A percentile compares a stretch with the other conserved stretches of the same genome.
phyloP scores from a whole-genome alignment of 2,888 invertebrate species.

The Chaetogeoica ovagalla region DNA sequence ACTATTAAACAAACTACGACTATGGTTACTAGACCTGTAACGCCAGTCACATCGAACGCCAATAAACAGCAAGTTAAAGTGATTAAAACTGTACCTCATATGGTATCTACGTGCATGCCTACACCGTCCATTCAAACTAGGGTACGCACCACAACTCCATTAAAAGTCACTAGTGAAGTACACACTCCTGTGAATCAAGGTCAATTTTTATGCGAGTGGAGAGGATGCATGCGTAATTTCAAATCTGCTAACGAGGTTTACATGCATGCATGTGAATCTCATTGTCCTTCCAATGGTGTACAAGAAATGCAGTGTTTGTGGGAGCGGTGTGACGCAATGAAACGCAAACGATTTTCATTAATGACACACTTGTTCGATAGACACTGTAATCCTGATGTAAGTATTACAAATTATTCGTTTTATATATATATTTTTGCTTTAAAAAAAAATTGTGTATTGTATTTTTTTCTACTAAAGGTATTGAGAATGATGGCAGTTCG shows the following conservation, averaged over 20 bases:
- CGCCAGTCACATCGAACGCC: slow-evolving; percentile 54
- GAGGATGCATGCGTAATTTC: slow-evolving; percentile 79
- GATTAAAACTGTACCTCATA: slow-evolving; percentile 54
- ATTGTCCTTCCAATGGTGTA: slow-evolving; percentile 69
- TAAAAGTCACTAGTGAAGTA: slow-evolving; percentile 39
- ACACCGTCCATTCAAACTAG: slow-evolving; percentile 53
- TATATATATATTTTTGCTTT: not conserved
- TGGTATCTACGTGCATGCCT: slow-evolving; percentile 54
- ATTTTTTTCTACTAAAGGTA: slow-evolving; percentile 60
- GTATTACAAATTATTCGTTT: slow-evolving; percentile 53
- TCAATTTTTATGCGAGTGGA: slow-evolving; percentile 82
- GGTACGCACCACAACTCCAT: slow-evolving; percentile 51
- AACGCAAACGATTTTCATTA: slow-evolving; percentile 87
- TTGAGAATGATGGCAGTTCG: slow-evolving; percentile 70
- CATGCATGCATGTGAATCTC: slow-evolving; percentile 81
- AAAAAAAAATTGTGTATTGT: slow-evolving; percentile 3
- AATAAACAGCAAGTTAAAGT: slow-evolving; percentile 53
- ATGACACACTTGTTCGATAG: slow-evolving; percentile 96
- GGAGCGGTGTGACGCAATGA: slow-evolving; percentile 87
- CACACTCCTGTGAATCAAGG: slow-evolving; percentile 54
- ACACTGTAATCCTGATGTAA: slow-evolving; percentile 83
- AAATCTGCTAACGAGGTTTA: slow-evolving; percentile 78
- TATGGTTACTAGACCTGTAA: slow-evolving; percentile 53
- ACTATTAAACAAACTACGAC: slow-evolving; percentile 37
- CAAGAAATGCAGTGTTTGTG: slow-evolving; percentile 86